phyloP scores from a whole-genome alignment of 2,113 vertebrate species.

The Manacus vitellinus region DNA sequence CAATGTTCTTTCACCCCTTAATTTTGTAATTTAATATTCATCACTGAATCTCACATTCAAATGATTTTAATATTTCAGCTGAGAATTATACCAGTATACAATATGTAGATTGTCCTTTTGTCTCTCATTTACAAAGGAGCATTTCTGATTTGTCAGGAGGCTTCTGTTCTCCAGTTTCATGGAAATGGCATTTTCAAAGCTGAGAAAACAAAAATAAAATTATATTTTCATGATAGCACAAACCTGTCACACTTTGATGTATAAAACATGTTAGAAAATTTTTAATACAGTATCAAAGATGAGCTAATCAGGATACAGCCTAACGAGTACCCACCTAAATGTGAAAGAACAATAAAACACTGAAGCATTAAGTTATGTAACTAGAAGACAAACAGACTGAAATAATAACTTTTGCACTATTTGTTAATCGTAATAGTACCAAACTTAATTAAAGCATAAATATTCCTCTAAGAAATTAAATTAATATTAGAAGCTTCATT shows the following conservation, averaged over 20 bases:
- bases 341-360: neutral
- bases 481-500: neutral
- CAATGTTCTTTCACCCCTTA: conserved; percentile 30
- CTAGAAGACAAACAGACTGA: neutral
- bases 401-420: neutral
- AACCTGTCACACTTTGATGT: conserved; percentile 40
- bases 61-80: conserved; percentile 58
- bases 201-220: conserved; percentile 21
- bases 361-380: neutral
- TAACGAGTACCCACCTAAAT: conserved; percentile 61
- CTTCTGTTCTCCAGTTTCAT: conserved; percentile 5
- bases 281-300: conserved; percentile 59
- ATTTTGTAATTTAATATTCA: conserved; percentile 27
- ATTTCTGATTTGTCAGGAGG: conserved; percentile 48
- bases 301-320: conserved; percentile 47
- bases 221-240: neutral
- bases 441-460: neutral
- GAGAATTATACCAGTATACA: conserved; percentile 58
- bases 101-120: neutral
- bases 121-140: conserved; percentile 56
- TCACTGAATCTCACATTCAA: conserved; percentile 11
- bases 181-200: conserved; percentile 58
- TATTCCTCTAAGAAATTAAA: neutral
- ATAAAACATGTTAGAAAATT: conserved; percentile 6
- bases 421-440: neutral